Conservation (phyloP, 2,888 invertebrate species). For the Drosophila acutilabella region DNA sequence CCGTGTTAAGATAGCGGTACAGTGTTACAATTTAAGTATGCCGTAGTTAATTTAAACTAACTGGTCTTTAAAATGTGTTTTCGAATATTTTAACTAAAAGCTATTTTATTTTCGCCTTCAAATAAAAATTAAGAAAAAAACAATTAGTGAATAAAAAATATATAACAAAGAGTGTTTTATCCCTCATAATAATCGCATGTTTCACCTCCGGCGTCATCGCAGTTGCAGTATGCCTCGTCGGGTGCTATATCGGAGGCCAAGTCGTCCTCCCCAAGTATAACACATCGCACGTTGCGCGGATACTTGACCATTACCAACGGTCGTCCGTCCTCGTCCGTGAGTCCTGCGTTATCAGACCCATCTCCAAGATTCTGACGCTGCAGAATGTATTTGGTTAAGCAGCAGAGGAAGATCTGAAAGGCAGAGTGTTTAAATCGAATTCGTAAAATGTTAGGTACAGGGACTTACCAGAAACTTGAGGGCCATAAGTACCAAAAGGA, state of each 20-base stretch:
- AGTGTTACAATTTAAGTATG: no score
- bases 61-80: no score
- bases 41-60: no score
- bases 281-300: constrained; percentile 73
- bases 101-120: not conserved
- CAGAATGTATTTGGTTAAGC: constrained; percentile 70
- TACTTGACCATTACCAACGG: constrained; percentile 77
- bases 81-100: not conserved
- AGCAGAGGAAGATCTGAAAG: constrained; percentile 56
- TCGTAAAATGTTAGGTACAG: not conserved
- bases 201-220: constrained; percentile 44
- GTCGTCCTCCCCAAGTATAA: constrained; percentile 71
- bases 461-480: constrained; percentile 69
- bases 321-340: constrained; percentile 72
- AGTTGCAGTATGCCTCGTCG: constrained; percentile 52
- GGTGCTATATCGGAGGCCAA: constrained; percentile 65
- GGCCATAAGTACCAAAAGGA: constrained; percentile 55
- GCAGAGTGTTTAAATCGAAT: not conserved
- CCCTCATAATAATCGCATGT: constrained; percentile 26
- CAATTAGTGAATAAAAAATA: constrained; percentile 9
- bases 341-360: constrained; percentile 50
- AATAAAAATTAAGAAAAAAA: not conserved
- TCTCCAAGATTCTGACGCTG: constrained; percentile 59
- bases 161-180: not conserved
- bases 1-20: no score